These are phyloP conservation scores for Dendrocincla tyrannina DNA, from an alignment of 2,797 vertebrate species.

Conservation along the genomic window DNA sequence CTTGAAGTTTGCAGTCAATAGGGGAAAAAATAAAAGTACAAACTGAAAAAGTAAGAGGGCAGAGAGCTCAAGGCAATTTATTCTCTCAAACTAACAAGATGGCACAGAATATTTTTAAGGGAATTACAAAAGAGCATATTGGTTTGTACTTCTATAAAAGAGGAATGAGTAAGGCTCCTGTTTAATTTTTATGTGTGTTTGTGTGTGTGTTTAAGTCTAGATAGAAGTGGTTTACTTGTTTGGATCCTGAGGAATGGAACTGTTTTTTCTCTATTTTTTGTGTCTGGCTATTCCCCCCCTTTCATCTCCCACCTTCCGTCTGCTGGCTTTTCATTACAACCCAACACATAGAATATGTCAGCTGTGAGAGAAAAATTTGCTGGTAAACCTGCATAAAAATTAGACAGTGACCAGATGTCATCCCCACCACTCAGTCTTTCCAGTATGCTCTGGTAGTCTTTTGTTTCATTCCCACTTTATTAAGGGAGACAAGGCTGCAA, in stretches of 20 bases:
- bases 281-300: background rate
- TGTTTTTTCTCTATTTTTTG: background rate
- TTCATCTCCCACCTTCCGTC: background rate
- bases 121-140: background rate
- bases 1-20: background rate
- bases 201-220: background rate
- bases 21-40: background rate
- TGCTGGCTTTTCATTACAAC: background rate
- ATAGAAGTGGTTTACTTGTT: background rate
- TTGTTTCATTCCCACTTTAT: background rate
- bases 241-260: background rate
- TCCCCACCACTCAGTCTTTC: background rate
- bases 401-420: background rate
- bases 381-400: background rate
- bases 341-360: background rate
- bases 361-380: background rate
- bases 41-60: background rate
- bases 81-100: background rate
- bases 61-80: constrained; percentile 4
- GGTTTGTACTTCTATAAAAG: background rate
- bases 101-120: background rate
- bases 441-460: background rate
- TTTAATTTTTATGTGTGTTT: background rate
- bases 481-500: background rate
- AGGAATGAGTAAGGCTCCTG: background rate